Evolutionary conservation across 2,797 vertebrate genomes (phyloP), one percentile per base, ranked within the genome.

Genomic region (Parotocinclus haroldoi): DNA sequence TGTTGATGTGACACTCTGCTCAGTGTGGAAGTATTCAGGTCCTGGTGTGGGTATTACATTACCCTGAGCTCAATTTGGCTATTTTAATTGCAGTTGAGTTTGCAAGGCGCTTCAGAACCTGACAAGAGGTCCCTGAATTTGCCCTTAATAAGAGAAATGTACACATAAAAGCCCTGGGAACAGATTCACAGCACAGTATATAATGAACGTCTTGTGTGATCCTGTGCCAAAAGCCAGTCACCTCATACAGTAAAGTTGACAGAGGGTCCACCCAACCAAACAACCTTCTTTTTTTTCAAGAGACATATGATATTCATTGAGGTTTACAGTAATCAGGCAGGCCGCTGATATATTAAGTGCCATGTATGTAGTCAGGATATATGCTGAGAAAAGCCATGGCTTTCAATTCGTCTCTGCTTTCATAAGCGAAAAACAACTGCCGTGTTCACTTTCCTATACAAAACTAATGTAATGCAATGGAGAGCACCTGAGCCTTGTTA

Each of bases 31-130:
- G 82, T 78, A 78, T 68, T 64, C 48, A 51, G 78, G 76, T 75
- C 78, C 82, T 85, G 72, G 16, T 48, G 80, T 78, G 84, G 74
- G 83, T 82, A 84, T 87, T 74, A 71, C 66, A 67, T 89, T 86
- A 81, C 87, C n/a, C 14, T 18, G 14, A 54, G 64, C 74, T 80
- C 72, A 77, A 63, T 79, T 83, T 70, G 71, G 58, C 71, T 77
- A 65, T 76, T 69, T 68, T 67, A 64, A 78, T 80, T 79, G 61
- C 82, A 83, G 80, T 74, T 63, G 69, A 51, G 58, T 84, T 76
- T 81, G 82, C 67, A 79, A 79, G 79, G 63, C 68, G 69, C 72
- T 75, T 64, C 52, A 63, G 27, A 52, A 75, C 62, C 52, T 51
- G 51, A 58, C 49, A 55, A 60, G 63, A 63, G 55, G 16, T 64